Percentiles rank a stretch among this genome's conserved stretches.
Conservation (phyloP, 2,888 invertebrate genomes). For the Dyspetes luteomarginatus region DNA sequence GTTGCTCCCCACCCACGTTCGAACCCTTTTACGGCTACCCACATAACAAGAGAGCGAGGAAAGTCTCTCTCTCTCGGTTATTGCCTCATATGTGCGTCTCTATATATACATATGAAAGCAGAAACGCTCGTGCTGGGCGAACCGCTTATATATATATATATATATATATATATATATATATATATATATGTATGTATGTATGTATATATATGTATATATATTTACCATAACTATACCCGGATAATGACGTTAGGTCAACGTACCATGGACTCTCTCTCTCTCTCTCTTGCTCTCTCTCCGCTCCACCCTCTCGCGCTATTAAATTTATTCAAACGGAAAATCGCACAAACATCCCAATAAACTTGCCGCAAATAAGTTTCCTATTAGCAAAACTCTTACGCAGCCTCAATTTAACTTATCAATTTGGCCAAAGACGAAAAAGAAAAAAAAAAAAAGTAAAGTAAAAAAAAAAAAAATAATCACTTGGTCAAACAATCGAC, state of each 20-base stretch:
- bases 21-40: conserved; percentile 63
- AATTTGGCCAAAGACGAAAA: neutral
- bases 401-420: neutral
- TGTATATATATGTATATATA: conserved; percentile 10
- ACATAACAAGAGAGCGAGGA: conserved; percentile 38
- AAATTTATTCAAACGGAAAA: conserved; percentile 67
- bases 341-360: conserved; percentile 37
- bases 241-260: conserved; percentile 57
- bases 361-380: conserved; percentile 24
- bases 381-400: conserved; percentile 29
- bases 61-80: neutral
- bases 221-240: conserved; percentile 22
- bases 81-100: neutral
- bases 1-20: conserved; percentile 51
- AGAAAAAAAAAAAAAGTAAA: neutral
- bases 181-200: neutral
- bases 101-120: conserved; percentile 8
- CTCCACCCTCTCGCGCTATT: conserved; percentile 59
- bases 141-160: conserved; percentile 2
- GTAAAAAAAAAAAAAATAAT: neutral
- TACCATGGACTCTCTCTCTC: conserved; percentile 30
- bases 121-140: conserved; percentile 39
- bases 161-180: conserved; percentile 14
- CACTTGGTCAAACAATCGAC: neutral
- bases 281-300: neutral